Evolutionary conservation across 2,888 invertebrate species (phyloP), one percentile per base, ranked within the genome.

Genomic region (Biston betularia): DNA sequence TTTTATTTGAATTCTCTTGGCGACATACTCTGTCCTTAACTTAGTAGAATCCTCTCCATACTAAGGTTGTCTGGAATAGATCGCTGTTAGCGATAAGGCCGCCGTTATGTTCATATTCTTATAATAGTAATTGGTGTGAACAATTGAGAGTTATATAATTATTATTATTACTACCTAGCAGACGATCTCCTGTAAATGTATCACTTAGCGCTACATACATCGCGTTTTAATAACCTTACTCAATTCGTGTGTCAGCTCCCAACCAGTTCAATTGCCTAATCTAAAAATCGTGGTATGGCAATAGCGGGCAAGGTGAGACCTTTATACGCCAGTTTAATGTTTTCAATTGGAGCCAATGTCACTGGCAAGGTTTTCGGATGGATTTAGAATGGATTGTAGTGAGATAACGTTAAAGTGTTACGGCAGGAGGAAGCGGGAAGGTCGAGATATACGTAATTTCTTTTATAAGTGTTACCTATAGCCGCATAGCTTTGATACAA

Each of bases 261-360:
- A 8, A 46, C 44, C 34, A 71, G 69, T 74, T 75, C 78, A 78
- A 77, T 83, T 82, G 75, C 78, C 75, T 82, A 80, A 82, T 82
- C 75, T 75, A 35, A 65, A 69, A 72, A 74, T 75, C 74, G 76
- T 76, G 63, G 63, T 63, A 68, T 63, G 63, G 79, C 69, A 71
- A 66, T 68, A 68, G 65, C 71, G 59, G 72, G 63, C 81, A 79
- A 83, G 83, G 83, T 78, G 80, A 72, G 76, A 76, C 76, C 78
- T 82, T 80, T 80, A 79, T 74, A 73, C 50, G 69, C 66, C 66
- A 63, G 62, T 68, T 64, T 75, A 77, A 79, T 74, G 76, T 78
- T 75, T 76, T 72, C 77, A 81, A 84, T 84, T 82, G 83, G 67
- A 79, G 74, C 73, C 83, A 83, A 82, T 84, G 83, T 84, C 83